Conservation (phyloP, 2,113 vertebrate species). For the Tragelaphus strepsiceros region DNA sequence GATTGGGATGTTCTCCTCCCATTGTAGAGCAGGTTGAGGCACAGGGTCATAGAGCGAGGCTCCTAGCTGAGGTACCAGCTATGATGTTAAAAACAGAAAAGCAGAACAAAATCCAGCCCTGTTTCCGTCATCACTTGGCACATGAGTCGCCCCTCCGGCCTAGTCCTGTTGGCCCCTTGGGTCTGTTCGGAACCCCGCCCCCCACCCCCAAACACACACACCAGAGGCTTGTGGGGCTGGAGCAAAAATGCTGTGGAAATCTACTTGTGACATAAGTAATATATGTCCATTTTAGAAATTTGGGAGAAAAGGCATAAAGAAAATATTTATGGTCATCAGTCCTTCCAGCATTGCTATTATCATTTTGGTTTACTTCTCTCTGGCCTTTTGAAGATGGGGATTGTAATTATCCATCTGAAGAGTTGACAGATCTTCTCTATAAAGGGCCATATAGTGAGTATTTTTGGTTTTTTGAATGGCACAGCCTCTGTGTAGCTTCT, state of each 20-base stretch:
- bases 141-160: fast-evolving
- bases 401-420: not conserved
- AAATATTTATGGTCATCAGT: too few relatives aligned
- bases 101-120: not conserved
- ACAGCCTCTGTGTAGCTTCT: not conserved
- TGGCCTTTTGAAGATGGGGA: not conserved
- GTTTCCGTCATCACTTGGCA: fast-evolving
- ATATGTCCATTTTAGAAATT: not conserved
- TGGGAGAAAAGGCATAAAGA: not conserved
- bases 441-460: not conserved
- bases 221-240: not conserved
- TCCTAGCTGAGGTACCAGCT: not conserved
- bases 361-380: not conserved
- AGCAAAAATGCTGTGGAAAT: not conserved
- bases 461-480: not conserved
- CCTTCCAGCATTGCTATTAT: not conserved
- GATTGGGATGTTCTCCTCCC: fast-evolving
- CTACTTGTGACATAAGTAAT: not conserved
- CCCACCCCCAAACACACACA: too few relatives aligned
- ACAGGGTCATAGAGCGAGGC: not conserved
- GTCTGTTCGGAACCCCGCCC: not conserved
- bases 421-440: not conserved
- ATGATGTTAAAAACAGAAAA: not conserved
- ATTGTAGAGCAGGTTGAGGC: not conserved
- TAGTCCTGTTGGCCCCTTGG: not conserved